phyloP scores from a whole-genome alignment of 2,888 invertebrate species.

The Hybos culiciformis region DNA sequence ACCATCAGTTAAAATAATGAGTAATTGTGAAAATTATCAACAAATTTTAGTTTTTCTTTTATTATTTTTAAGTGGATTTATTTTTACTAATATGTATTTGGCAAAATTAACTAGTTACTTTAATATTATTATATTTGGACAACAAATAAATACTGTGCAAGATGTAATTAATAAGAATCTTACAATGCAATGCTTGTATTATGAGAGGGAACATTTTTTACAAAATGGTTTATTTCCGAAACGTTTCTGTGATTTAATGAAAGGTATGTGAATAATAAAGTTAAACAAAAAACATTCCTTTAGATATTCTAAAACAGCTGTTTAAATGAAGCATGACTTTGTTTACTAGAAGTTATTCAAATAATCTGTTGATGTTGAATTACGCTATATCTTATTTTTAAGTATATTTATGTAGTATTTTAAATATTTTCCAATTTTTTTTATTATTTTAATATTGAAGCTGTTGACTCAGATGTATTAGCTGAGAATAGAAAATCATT shows the following conservation, averaged over 20 bases:
- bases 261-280: not conserved
- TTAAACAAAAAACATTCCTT: no score
- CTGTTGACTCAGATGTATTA: not conserved
- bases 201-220: conserved; percentile 11
- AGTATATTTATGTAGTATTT: no score
- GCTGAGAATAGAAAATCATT: conserved; percentile 18
- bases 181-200: conserved; percentile 20
- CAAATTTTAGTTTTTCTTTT: not conserved
- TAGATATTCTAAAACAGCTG: no score
- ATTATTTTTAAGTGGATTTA: not conserved
- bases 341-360: no score
- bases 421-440: no score
- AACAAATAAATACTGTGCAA: conserved; percentile 21
- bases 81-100: not conserved
- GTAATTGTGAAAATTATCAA: not conserved
- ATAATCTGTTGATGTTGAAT: no score
- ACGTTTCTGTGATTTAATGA: not conserved
- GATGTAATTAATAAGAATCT: conserved; percentile 22
- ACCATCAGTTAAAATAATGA: not conserved
- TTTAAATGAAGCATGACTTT: no score
- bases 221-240: conserved; percentile 12
- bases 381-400: no score
- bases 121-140: not conserved
- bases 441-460: no score
- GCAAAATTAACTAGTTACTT: not conserved